phyloP scores from a whole-genome alignment of 1,140 invertebrate species.

The Drosophila bipectinata region DNA sequence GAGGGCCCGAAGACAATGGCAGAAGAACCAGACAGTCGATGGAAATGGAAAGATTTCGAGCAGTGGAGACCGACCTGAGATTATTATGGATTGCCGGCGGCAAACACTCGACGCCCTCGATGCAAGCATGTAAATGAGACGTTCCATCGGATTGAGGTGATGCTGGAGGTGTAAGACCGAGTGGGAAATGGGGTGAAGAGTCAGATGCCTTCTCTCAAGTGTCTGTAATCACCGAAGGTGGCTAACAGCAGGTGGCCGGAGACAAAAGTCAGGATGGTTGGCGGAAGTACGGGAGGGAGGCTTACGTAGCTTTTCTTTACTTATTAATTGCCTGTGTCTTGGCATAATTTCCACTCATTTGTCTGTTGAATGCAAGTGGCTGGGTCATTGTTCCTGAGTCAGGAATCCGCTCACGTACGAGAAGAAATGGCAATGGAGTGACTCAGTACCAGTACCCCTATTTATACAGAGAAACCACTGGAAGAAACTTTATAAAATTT shows the following conservation, averaged over 20 bases:
- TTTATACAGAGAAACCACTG: not conserved
- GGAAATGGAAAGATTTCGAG: constrained; percentile 10
- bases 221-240: constrained; percentile 40
- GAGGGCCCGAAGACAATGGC: not conserved
- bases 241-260: constrained; percentile 54
- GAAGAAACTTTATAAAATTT: not conserved
- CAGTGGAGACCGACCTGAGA: constrained; percentile 24
- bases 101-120: constrained; percentile 43
- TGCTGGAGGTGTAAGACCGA: not conserved
- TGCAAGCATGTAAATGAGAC: constrained; percentile 52
- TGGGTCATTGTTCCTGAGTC: constrained; percentile 62
- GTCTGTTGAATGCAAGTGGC: constrained; percentile 75
- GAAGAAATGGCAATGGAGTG: constrained; percentile 41
- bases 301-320: constrained; percentile 55
- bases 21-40: not conserved
- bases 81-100: constrained; percentile 65
- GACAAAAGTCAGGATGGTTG: constrained; percentile 36
- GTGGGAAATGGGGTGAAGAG: not conserved
- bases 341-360: constrained; percentile 80
- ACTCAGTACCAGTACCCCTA: constrained; percentile 1
- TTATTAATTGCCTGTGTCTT: constrained; percentile 80
- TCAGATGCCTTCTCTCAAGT: constrained; percentile 16
- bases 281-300: constrained; percentile 18
- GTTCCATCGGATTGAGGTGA: constrained; percentile 22
- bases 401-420: constrained; percentile 66